Percentiles rank a stretch among this genome's conserved stretches.
Conservation (phyloP, 2,113 vertebrate species). For the Lucifuga dentata region DNA sequence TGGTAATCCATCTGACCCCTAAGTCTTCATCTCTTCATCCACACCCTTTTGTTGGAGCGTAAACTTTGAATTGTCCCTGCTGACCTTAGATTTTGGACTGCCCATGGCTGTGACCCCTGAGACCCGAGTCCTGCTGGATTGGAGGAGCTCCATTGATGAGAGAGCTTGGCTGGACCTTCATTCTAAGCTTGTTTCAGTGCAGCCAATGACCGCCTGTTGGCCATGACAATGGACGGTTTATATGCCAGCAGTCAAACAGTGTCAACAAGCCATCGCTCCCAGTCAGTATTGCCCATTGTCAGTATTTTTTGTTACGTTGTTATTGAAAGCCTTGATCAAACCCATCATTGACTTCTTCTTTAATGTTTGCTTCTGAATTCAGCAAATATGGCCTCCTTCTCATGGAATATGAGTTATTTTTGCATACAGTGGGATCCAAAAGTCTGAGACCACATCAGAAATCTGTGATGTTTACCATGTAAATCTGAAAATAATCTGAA, state of each 20-base stretch:
- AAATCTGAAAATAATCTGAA: no score
- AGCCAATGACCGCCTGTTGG: conserved; percentile 50
- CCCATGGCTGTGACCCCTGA: conserved; percentile 49
- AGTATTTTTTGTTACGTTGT: conserved; percentile 25
- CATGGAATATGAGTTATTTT: no score
- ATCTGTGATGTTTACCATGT: no score
- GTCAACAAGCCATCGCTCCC: conserved; percentile 48
- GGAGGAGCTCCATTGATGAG: conserved; percentile 45
- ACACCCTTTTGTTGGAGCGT: conserved; percentile 52
- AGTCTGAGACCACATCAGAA: no score
- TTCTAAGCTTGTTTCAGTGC: conserved; percentile 57
- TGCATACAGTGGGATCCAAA: no score
- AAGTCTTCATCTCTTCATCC: conserved; percentile 23
- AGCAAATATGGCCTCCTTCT: conserved; percentile 13
- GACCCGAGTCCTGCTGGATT: conserved; percentile 24
- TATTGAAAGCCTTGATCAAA: conserved; percentile 55
- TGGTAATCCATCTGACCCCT: conserved; percentile 58
- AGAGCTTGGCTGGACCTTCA: conserved; percentile 26
- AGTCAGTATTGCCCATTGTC: conserved; percentile 35
- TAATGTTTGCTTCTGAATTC: conserved; percentile 20
- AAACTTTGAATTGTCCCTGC: conserved; percentile 51
- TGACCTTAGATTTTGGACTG: conserved; percentile 67
- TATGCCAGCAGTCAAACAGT: conserved; percentile 47
- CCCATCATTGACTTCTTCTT: conserved; percentile 24
- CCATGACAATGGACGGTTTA: conserved; percentile 69